phyloP scores from a whole-genome alignment of 2,797 vertebrate species.

The Chrysocyon brachyurus region DNA sequence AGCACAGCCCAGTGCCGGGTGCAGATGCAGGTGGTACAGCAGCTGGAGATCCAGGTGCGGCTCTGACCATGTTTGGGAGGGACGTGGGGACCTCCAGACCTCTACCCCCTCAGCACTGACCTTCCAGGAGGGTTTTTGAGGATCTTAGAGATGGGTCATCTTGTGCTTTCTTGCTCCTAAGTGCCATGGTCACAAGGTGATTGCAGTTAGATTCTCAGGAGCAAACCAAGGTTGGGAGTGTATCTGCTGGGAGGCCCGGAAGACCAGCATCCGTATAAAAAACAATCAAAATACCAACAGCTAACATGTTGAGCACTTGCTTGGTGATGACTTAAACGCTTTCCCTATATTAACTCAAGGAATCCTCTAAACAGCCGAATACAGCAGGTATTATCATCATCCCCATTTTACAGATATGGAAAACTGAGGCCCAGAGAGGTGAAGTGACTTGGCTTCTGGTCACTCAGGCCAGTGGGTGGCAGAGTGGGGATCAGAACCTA shows the following conservation, averaged over 20 bases:
- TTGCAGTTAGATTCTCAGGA: background rate
- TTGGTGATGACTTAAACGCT: background rate
- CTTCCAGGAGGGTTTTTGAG: background rate
- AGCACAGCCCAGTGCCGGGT: conserved; percentile 99
- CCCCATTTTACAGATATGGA: background rate
- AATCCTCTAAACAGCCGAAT: background rate
- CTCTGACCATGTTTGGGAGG: background rate
- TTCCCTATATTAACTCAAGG: background rate
- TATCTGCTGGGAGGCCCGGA: background rate
- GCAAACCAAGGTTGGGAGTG: background rate
- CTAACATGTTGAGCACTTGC: background rate
- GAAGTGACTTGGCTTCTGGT: background rate
- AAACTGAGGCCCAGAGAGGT: background rate
- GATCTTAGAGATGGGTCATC: background rate
- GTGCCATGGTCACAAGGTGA: background rate
- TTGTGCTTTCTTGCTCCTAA: background rate
- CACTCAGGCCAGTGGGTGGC: background rate
- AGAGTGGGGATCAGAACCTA: background rate
- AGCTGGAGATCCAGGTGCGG: conserved; percentile 98
- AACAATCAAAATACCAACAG: background rate
- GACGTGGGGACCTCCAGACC: accelerated
- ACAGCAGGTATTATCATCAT: background rate
- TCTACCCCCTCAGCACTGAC: background rate
- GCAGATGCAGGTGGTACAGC: conserved; percentile 99
- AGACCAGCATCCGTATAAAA: background rate